Evolutionary conservation across 2,888 invertebrate genomes (phyloP).

Genomic region (Chrysomela aeneicollis): DNA sequence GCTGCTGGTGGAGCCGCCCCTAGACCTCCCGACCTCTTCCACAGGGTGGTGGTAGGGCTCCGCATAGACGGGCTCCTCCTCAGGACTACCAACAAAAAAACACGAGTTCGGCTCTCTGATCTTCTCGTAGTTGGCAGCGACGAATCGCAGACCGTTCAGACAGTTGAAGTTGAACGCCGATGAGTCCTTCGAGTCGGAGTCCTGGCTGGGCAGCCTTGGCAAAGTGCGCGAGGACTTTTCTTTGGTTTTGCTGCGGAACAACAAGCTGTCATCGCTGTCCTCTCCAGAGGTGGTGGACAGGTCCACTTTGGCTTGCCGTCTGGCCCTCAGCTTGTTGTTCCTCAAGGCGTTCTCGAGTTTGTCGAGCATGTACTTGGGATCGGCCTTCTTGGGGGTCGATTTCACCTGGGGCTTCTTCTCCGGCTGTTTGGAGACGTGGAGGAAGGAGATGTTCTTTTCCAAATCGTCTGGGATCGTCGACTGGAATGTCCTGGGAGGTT

Average conservation of each 20-base stretch:
- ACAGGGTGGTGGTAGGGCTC: constrained; percentile 63
- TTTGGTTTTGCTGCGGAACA: constrained; percentile 50
- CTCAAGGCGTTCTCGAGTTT: constrained; percentile 70
- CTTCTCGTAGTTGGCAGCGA: constrained; percentile 53
- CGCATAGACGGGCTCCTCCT: constrained; percentile 70
- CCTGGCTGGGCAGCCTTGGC: constrained; percentile 40
- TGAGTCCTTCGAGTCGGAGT: constrained; percentile 25
- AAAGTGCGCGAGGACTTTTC: constrained; percentile 27
- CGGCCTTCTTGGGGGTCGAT: constrained; percentile 48
- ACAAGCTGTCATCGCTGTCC: constrained; percentile 55
- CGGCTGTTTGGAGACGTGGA: constrained; percentile 41
- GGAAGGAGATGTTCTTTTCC: constrained; percentile 45
- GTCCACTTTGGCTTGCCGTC: constrained; percentile 46
- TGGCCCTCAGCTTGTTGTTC: constrained; percentile 59
- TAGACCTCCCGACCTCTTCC: constrained; percentile 34
- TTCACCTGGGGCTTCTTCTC: constrained; percentile 36
- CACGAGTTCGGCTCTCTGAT: constrained; percentile 54
- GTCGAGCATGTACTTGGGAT: constrained; percentile 71
- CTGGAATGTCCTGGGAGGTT: constrained; percentile 75
- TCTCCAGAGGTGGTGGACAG: constrained; percentile 54
- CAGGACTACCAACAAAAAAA: constrained; percentile 55
- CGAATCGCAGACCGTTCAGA: constrained; percentile 57
- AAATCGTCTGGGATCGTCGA: constrained; percentile 25
- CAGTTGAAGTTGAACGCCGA: constrained; percentile 56
- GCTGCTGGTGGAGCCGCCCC: constrained; percentile 35